These are phyloP conservation scores for Agrotis ipsilon DNA, from an alignment of 2,888 invertebrate genomes.

Conservation along the genomic window DNA sequence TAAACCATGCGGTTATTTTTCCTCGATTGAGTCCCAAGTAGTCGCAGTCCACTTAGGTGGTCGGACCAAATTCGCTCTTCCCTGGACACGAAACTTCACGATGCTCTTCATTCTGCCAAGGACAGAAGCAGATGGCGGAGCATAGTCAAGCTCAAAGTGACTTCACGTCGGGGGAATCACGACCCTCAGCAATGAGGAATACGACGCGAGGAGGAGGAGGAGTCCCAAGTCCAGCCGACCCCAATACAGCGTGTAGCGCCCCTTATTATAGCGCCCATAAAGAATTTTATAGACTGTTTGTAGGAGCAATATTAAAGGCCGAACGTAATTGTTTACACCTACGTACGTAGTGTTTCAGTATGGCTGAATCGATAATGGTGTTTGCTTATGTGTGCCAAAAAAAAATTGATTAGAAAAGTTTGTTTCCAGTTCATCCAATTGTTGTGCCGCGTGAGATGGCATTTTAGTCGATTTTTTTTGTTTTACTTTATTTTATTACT, in stretches of 20 bases:
- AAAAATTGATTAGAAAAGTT: not conserved
- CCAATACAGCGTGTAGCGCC: not conserved
- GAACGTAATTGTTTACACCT: slow-evolving; percentile 39
- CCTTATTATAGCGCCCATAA: slow-evolving; percentile 28
- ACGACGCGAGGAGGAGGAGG: too few relatives aligned
- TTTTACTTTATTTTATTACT: not conserved
- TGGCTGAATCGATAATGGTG: slow-evolving; percentile 25
- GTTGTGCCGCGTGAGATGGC: not conserved
- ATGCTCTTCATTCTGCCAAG: too few relatives aligned
- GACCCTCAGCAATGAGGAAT: too few relatives aligned
- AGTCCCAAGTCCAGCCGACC: not conserved
- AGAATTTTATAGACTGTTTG: slow-evolving; percentile 60
- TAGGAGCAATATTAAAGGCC: slow-evolving; percentile 46
- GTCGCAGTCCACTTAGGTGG: too few relatives aligned
- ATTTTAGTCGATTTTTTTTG: not conserved
- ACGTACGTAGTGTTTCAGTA: slow-evolving; percentile 18
- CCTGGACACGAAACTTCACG: too few relatives aligned
- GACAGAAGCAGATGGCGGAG: too few relatives aligned
- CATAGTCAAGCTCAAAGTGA: too few relatives aligned
- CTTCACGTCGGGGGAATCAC: too few relatives aligned
- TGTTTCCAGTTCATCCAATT: not conserved
- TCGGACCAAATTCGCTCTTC: too few relatives aligned
- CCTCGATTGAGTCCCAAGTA: too few relatives aligned
- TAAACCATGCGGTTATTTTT: not conserved
- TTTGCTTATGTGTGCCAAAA: slow-evolving; percentile 27